phyloP scores from a whole-genome alignment of 2,797 vertebrate species.

The Cryptoblepharus egeriae region DNA sequence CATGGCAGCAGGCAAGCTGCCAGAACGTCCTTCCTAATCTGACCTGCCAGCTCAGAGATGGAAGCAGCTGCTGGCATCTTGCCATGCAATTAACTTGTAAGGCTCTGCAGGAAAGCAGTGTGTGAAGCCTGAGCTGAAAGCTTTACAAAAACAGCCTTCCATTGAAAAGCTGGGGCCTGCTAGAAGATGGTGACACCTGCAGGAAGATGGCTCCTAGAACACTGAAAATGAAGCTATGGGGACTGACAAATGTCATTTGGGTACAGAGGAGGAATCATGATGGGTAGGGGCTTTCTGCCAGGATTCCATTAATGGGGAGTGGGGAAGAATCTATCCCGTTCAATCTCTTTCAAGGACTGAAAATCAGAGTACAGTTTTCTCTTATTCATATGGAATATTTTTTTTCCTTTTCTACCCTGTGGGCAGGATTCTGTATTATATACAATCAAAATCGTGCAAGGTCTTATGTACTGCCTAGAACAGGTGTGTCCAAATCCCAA shows the following conservation, averaged over 20 bases:
- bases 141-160: not conserved
- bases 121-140: conserved; percentile 22
- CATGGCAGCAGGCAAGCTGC: not conserved
- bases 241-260: not conserved
- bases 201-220: not conserved
- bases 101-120: rapidly evolving
- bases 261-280: not conserved
- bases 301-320: not conserved
- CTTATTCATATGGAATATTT: not conserved
- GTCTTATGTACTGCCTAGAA: no score
- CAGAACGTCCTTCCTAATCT: conserved; percentile 34
- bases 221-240: no score
- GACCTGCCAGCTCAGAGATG: rapidly evolving
- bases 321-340: not conserved
- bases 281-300: not conserved
- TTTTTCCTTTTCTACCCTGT: not conserved
- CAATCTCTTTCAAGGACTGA: not conserved
- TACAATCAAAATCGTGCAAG: not conserved
- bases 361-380: not conserved
- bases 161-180: not conserved
- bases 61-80: conserved; percentile 27
- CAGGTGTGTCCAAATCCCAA: no score
- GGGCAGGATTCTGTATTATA: not conserved
- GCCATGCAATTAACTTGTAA: conserved; percentile 41
- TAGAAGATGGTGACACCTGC: conserved; percentile 10